phyloP scores from a whole-genome alignment of 2,888 invertebrate species.

The Rhagium mordax region DNA sequence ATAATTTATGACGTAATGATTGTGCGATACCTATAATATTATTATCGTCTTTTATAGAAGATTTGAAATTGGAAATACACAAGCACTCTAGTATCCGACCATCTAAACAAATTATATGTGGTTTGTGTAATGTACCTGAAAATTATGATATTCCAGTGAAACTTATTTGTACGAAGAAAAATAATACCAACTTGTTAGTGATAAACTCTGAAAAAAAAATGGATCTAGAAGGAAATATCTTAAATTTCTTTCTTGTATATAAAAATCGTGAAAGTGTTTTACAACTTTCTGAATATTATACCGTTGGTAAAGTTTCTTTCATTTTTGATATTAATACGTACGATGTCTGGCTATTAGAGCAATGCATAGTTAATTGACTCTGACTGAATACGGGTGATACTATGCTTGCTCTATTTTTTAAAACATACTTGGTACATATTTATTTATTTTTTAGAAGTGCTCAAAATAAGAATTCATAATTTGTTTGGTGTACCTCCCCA shows the following conservation, averaged over 20 bases:
- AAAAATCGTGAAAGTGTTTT: slow-evolving; percentile 21
- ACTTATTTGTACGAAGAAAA: background rate
- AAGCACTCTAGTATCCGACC: background rate
- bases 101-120: background rate
- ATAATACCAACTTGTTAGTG: background rate
- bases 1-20: too few relatives aligned
- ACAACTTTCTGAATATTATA: slow-evolving; percentile 46
- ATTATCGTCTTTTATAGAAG: background rate
- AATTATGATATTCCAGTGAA: background rate
- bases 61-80: background rate
- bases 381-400: too few relatives aligned
- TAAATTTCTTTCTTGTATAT: slow-evolving; percentile 38
- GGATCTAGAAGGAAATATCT: slow-evolving; percentile 18
- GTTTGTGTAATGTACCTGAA: background rate
- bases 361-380: too few relatives aligned
- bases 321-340: too few relatives aligned
- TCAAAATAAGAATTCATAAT: slow-evolving; percentile 41
- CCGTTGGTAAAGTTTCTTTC: slow-evolving; percentile 47
- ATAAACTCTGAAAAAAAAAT: background rate
- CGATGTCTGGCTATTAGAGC: too few relatives aligned
- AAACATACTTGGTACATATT: too few relatives aligned
- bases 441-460: slow-evolving; percentile 75
- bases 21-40: background rate
- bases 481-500: slow-evolving; percentile 46
- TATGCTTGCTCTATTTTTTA: too few relatives aligned